These are phyloP conservation scores for Heliconius charithonia DNA, from an alignment of 2,888 invertebrate species.

Conservation along the genomic window DNA sequence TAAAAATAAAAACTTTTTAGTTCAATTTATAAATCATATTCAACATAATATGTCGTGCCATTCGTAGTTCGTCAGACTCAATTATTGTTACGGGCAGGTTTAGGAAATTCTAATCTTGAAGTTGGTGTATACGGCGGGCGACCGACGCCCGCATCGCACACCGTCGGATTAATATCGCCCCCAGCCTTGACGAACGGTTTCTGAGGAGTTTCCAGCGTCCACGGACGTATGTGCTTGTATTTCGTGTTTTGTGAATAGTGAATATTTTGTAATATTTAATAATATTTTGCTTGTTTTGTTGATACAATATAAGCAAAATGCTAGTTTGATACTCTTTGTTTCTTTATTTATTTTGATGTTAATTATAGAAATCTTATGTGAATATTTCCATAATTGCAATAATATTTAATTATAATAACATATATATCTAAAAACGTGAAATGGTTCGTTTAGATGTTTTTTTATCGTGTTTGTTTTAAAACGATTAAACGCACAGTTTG, in stretches of 20 bases:
- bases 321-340: background rate
- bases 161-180: conserved; percentile 76
- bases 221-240: conserved; percentile 33
- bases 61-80: conserved; percentile 65
- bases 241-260: conserved; percentile 27
- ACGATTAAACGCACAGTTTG: conserved; percentile 35
- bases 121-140: conserved; percentile 62
- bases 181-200: conserved; percentile 60
- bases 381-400: background rate
- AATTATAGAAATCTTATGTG: background rate
- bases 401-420: background rate
- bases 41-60: conserved; percentile 30
- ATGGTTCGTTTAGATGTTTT: background rate
- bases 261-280: background rate
- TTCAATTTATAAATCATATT: background rate
- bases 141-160: conserved; percentile 65
- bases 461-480: conserved; percentile 39
- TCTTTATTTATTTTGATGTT: background rate
- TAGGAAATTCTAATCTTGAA: conserved; percentile 72
- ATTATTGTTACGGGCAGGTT: conserved; percentile 67
- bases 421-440: background rate
- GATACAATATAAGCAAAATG: conserved; percentile 12
- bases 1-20: background rate
- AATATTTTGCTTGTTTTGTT: background rate
- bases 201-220: conserved; percentile 64